phyloP scores from a whole-genome alignment of 1,140 invertebrate species.

The Drosophila ercepeae region DNA sequence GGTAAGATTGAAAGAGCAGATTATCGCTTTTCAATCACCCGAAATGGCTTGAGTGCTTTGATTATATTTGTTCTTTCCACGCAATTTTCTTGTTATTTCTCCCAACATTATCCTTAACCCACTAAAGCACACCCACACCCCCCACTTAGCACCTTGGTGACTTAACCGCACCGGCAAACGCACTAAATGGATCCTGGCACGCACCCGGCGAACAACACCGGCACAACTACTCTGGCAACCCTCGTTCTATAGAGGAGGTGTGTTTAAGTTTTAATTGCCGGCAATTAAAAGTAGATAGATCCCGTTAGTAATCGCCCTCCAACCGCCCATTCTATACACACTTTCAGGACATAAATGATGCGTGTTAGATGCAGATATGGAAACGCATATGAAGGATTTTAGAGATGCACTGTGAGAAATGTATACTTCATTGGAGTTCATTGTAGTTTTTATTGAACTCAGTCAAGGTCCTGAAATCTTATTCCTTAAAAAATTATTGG shows the following conservation, averaged over 20 bases:
- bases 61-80: constrained; percentile 66
- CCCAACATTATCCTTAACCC: constrained; percentile 10
- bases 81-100: constrained; percentile 70
- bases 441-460: too few relatives aligned
- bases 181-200: constrained; percentile 73
- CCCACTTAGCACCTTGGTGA: constrained; percentile 75
- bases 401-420: background rate
- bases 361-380: constrained; percentile 45
- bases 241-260: constrained; percentile 19
- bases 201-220: constrained; percentile 42
- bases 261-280: constrained; percentile 83
- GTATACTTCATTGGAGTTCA: too few relatives aligned
- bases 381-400: constrained; percentile 6
- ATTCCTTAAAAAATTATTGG: too few relatives aligned
- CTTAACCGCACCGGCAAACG: constrained; percentile 66
- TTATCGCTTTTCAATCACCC: constrained; percentile 50
- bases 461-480: too few relatives aligned
- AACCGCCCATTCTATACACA: constrained; percentile 11
- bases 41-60: constrained; percentile 47
- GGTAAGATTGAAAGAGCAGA: constrained; percentile 16
- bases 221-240: constrained; percentile 6
- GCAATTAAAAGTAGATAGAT: constrained; percentile 81
- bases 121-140: background rate
- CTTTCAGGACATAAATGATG: constrained; percentile 22
- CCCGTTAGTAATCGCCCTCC: constrained; percentile 28